Evolutionary conservation across 2,797 vertebrate genomes (phyloP).

Genomic region (Lindbergichthys nudifrons): DNA sequence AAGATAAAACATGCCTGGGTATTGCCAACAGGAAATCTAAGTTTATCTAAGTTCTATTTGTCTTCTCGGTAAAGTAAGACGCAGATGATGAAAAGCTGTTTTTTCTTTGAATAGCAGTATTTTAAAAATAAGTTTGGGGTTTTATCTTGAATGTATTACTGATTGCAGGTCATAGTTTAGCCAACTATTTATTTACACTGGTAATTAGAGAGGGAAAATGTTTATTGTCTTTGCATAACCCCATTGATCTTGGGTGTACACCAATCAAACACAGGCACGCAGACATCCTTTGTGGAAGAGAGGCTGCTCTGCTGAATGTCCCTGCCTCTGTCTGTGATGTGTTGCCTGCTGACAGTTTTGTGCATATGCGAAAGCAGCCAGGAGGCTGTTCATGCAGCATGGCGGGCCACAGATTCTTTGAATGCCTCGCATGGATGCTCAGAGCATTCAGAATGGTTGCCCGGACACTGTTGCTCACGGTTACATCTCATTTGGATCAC

Average conservation of each 20-base stretch:
- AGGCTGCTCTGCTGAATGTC: slow-evolving; percentile 59
- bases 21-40: slow-evolving; percentile 9
- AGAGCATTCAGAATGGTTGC: slow-evolving; percentile 55
- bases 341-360: slow-evolving; percentile 70
- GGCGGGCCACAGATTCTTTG: slow-evolving; percentile 73
- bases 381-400: slow-evolving; percentile 64
- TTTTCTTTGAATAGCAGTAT: background rate
- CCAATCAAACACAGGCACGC: slow-evolving; percentile 55
- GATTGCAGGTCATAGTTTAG: slow-evolving; percentile 20
- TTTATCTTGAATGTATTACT: slow-evolving; percentile 1
- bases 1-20: slow-evolving; percentile 2
- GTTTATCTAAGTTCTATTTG: background rate
- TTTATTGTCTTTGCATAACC: slow-evolving; percentile 40
- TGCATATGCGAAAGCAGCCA: slow-evolving; percentile 57
- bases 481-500: slow-evolving; percentile 52
- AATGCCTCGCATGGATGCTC: slow-evolving; percentile 66
- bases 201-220: slow-evolving; percentile 18
- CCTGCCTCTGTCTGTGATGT: slow-evolving; percentile 50
- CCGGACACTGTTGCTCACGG: slow-evolving; percentile 65
- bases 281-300: slow-evolving; percentile 50
- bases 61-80: no score
- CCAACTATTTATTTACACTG: slow-evolving; percentile 28
- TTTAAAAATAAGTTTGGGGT: background rate
- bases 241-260: slow-evolving; percentile 33
- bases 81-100: background rate